A percentile compares a stretch with the other conserved stretches of the same genome.
Conservation (phyloP, 1,140 invertebrate genomes). For the Ostrea edulis region DNA sequence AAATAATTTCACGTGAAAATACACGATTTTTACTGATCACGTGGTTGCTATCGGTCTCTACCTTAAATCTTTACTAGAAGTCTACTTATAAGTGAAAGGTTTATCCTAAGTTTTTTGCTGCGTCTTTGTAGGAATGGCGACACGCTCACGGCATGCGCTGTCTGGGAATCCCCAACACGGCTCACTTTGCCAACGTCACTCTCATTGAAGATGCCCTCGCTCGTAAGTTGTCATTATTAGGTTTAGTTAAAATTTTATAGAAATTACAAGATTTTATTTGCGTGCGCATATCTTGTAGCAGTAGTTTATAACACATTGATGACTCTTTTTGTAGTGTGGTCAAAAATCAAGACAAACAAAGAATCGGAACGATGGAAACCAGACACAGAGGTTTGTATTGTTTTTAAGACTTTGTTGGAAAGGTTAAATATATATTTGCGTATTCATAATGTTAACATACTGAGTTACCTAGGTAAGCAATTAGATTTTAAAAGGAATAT, state of each 20-base stretch:
- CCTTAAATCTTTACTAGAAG: no score
- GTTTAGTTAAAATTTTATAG: not conserved
- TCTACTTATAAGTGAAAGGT: no score
- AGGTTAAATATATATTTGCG: no score
- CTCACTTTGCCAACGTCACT: slow-evolving; percentile 99
- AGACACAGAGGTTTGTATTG: slow-evolving; percentile 83
- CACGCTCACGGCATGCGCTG: slow-evolving; percentile 99
- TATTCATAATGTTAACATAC: no score
- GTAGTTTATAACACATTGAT: not conserved
- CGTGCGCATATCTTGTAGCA: not conserved
- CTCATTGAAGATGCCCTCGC: slow-evolving; percentile 98
- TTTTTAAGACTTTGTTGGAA: no score
- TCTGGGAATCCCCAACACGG: slow-evolving; percentile 99
- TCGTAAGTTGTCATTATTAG: slow-evolving; percentile 80
- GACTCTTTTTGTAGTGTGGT: slow-evolving; percentile 88
- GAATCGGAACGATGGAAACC: slow-evolving; percentile 97
- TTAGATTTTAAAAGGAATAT: no score
- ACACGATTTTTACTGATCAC: no score
- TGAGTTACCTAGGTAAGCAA: no score
- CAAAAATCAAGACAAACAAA: slow-evolving; percentile 97
- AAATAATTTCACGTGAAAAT: no score
- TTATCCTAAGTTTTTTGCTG: not conserved
- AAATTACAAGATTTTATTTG: not conserved
- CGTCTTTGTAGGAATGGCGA: slow-evolving; percentile 91
- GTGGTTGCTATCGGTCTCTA: no score